These are phyloP conservation scores for Drosophila yooni DNA, from an alignment of 2,888 invertebrate genomes.

Conservation along the genomic window DNA sequence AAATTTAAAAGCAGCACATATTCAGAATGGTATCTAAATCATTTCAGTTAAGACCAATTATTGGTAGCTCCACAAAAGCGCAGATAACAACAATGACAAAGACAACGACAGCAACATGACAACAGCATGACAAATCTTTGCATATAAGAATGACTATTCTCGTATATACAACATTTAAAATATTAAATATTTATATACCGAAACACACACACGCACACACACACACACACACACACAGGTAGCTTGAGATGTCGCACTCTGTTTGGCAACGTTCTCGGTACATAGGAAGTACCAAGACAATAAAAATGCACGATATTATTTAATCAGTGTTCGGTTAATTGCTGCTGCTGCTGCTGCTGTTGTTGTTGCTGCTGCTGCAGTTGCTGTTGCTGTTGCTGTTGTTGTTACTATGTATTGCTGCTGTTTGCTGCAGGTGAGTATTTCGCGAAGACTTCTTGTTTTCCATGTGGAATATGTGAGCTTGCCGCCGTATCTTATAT, in stretches of 20 bases:
- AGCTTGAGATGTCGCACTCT: slow-evolving; percentile 59
- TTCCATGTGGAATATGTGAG: slow-evolving; percentile 69
- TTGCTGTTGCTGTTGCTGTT: background rate
- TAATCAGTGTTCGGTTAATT: slow-evolving; percentile 55
- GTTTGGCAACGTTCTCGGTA: slow-evolving; percentile 48
- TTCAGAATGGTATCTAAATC: background rate
- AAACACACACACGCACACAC: background rate
- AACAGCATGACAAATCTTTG: slow-evolving; percentile 57
- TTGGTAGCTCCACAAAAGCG: slow-evolving; percentile 44
- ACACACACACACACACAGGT: background rate
- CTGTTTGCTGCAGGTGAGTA: slow-evolving; percentile 76
- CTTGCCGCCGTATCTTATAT: slow-evolving; percentile 63
- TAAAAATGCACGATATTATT: slow-evolving; percentile 75
- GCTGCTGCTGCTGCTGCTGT: slow-evolving; percentile 19
- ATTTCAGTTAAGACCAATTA: slow-evolving; percentile 6
- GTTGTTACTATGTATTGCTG: slow-evolving; percentile 27
- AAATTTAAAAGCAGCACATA: background rate
- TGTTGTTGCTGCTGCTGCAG: background rate
- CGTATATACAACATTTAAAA: slow-evolving; percentile 13
- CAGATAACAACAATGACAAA: slow-evolving; percentile 46
- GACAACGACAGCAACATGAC: slow-evolving; percentile 8
- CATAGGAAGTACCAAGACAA: slow-evolving; percentile 73
- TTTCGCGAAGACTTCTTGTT: slow-evolving; percentile 67
- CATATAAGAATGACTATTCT: slow-evolving; percentile 42
- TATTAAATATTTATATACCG: slow-evolving; percentile 2